A percentile compares a stretch with the other conserved stretches of the same genome.
Evolutionary conservation across 1,140 invertebrate species (phyloP).

Genomic region (Proctacanthus coquilletti): DNA sequence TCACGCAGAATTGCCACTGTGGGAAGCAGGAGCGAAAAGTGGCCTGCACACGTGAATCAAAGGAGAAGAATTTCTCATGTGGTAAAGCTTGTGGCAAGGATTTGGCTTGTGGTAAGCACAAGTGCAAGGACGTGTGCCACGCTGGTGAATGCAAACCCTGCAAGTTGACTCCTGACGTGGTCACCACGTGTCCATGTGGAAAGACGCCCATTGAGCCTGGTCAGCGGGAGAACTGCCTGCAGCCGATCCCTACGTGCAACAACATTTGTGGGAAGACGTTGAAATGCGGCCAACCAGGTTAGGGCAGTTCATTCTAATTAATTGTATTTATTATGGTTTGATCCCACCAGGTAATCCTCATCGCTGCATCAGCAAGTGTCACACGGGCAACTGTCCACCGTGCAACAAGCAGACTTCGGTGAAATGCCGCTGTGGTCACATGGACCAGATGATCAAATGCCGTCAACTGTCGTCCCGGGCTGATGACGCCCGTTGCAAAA

Average conservation of each 20-base stretch:
- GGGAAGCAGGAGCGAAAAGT: slow-evolving; percentile 32
- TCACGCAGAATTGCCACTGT: slow-evolving; percentile 36
- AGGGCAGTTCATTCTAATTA: neutral
- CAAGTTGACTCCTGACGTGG: slow-evolving; percentile 39
- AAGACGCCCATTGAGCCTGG: slow-evolving; percentile 37
- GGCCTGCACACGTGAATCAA: slow-evolving; percentile 33
- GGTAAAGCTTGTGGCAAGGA: slow-evolving; percentile 47
- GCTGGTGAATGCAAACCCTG: slow-evolving; percentile 46
- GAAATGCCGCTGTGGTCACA: slow-evolving; percentile 81
- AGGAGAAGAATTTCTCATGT: slow-evolving; percentile 41
- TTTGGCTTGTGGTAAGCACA: slow-evolving; percentile 62
- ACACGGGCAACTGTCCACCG: slow-evolving; percentile 60
- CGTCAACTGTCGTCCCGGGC: slow-evolving; percentile 47
- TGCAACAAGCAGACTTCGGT: slow-evolving; percentile 64
- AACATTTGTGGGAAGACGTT: slow-evolving; percentile 64
- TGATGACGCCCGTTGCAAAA: slow-evolving; percentile 66
- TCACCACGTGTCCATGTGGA: slow-evolving; percentile 74
- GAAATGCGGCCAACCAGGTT: slow-evolving; percentile 57
- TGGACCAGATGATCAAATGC: slow-evolving; percentile 69
- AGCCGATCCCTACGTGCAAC: slow-evolving; percentile 74
- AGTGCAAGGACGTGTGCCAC: slow-evolving; percentile 58
- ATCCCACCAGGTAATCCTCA: slow-evolving; percentile 42
- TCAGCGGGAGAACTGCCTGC: slow-evolving; percentile 53
- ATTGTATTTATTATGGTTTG: neutral
- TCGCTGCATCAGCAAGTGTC: slow-evolving; percentile 52